These are phyloP conservation scores for Agapornis roseicollis DNA, from an alignment of 2,113 vertebrate genomes.

Conservation along the genomic window DNA sequence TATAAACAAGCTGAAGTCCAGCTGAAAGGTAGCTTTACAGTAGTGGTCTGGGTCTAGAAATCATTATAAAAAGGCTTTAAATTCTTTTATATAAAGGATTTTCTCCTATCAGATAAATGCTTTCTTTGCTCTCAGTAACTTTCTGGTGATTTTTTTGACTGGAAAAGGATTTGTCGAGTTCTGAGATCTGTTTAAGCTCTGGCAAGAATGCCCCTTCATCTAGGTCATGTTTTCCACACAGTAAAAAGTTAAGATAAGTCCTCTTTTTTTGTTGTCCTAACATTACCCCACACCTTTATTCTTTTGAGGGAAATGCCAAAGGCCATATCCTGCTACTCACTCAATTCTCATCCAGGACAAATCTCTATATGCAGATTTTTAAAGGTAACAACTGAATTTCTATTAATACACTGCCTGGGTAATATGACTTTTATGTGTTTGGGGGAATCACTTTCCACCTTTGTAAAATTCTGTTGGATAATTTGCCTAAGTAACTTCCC, in stretches of 20 bases:
- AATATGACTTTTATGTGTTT: background rate
- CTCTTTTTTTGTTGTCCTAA: background rate
- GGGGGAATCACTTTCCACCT: background rate
- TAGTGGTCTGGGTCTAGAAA: background rate
- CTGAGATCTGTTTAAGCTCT: background rate
- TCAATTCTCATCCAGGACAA: background rate
- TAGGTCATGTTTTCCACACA: background rate
- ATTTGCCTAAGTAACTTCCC: background rate
- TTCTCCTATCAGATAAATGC: constrained; percentile 2
- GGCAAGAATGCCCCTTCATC: background rate
- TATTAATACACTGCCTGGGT: background rate
- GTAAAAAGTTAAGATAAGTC: background rate
- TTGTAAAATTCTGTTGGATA: background rate
- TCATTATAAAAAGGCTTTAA: background rate
- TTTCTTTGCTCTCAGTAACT: constrained; percentile 18
- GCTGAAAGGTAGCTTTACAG: constrained; percentile 20
- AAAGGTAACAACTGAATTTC: background rate
- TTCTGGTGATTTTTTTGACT: constrained; percentile 24
- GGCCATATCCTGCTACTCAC: background rate
- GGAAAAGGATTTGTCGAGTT: background rate
- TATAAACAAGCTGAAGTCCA: constrained; percentile 23
- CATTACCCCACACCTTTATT: background rate
- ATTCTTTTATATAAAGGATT: constrained; percentile 26
- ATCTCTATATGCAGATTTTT: background rate
- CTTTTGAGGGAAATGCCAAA: background rate